Percentiles rank a stretch among this genome's conserved stretches.
Evolutionary conservation across 2,797 vertebrate species (phyloP).

Genomic region (Sarcophilus harrisii): DNA sequence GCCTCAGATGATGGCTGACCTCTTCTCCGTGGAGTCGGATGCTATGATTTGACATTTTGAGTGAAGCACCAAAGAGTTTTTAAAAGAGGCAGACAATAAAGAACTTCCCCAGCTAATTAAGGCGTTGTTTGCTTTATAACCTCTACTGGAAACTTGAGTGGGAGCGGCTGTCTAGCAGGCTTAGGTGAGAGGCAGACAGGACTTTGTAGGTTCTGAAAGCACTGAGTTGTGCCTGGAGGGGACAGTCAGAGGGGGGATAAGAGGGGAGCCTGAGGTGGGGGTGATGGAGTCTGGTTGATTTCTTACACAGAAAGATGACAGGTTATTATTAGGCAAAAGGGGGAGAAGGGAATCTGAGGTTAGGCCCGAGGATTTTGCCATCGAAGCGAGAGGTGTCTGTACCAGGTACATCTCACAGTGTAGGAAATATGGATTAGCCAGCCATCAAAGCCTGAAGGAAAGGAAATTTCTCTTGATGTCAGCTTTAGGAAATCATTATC

Average conservation of each 20-base stretch:
- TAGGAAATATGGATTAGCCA: neutral
- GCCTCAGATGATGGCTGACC: neutral
- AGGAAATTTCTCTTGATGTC: neutral
- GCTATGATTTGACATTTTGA: neutral
- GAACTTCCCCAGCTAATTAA: neutral
- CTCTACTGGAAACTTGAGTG: neutral
- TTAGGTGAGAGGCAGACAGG: neutral
- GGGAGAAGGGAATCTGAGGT: too few relatives aligned
- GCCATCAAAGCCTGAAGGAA: neutral
- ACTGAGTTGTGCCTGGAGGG: neutral
- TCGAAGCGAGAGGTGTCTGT: neutral
- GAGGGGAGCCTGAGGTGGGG: neutral
- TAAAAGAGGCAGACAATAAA: conserved; percentile 4
- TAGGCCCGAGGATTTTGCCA: neutral
- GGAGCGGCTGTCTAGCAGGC: neutral
- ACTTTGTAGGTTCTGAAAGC: neutral
- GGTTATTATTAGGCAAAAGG: neutral
- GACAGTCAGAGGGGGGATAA: neutral
- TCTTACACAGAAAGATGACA: neutral
- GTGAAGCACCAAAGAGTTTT: neutral
- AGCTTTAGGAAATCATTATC: neutral
- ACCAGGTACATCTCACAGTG: neutral
- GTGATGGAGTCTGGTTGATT: neutral
- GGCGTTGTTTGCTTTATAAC: neutral
- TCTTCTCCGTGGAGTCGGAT: neutral